Evolutionary conservation across 2,113 vertebrate genomes (phyloP).

Genomic region (Embiotoca jacksoni): DNA sequence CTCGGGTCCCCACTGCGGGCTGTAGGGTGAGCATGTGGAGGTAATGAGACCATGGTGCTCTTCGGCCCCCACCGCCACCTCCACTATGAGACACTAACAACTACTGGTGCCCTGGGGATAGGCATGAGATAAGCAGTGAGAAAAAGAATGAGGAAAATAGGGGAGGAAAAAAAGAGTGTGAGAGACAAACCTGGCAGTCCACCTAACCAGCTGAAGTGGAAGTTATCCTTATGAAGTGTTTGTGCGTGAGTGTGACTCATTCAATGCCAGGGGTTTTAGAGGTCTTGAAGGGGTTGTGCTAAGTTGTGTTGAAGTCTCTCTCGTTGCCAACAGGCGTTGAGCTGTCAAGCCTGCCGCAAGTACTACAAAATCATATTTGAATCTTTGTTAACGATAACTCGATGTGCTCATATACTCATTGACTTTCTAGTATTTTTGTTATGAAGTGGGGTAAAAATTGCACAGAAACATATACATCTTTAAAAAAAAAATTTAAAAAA

Average conservation of each 20-base stretch:
- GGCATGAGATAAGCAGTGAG: conserved; percentile 73
- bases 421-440: background rate
- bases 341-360: conserved; percentile 38
- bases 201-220: conserved; percentile 84
- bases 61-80: conserved; percentile 65
- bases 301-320: conserved; percentile 76
- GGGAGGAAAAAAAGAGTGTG: conserved; percentile 44
- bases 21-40: conserved; percentile 71
- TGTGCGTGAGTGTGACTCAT: conserved; percentile 70
- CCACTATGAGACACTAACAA: conserved; percentile 74
- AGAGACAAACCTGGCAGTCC: conserved; percentile 70
- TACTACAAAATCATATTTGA: conserved; percentile 35
- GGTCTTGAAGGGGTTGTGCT: conserved; percentile 76
- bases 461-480: background rate
- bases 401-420: conserved; percentile 4
- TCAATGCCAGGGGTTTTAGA: conserved; percentile 69
- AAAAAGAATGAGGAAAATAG: conserved; percentile 64
- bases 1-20: conserved; percentile 59
- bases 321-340: conserved; percentile 68
- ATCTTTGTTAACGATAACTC: conserved; percentile 29
- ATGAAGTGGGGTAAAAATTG: background rate
- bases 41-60: conserved; percentile 79
- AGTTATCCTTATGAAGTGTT: conserved; percentile 77
- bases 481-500: no score
- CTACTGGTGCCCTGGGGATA: conserved; percentile 78